Percentiles rank a stretch among this genome's conserved stretches.
Evolutionary conservation across 2,888 invertebrate genomes (phyloP).

Genomic region (Adelognathus sp.): DNA sequence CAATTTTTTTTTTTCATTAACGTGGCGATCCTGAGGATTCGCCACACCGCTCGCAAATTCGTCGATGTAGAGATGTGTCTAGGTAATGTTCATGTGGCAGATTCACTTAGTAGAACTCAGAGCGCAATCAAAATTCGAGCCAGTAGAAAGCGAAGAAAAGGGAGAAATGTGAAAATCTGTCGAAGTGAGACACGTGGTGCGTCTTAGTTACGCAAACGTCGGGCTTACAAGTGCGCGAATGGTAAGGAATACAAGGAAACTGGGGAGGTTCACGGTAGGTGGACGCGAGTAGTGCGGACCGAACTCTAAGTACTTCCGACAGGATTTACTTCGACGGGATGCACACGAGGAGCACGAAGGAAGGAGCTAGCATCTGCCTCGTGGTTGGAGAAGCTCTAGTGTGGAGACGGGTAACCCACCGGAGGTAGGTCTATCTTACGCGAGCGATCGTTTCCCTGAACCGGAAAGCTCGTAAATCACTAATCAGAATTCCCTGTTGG

Average conservation of each 20-base stretch:
- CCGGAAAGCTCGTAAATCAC: slow-evolving; percentile 77
- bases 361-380: slow-evolving; percentile 41
- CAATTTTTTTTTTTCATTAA: too few species aligned
- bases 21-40: too few species aligned
- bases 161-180: slow-evolving; percentile 20
- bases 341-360: slow-evolving; percentile 8
- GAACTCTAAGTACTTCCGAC: slow-evolving; percentile 78
- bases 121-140: slow-evolving; percentile 36
- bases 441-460: slow-evolving; percentile 60
- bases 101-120: slow-evolving; percentile 15
- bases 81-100: slow-evolving; percentile 17
- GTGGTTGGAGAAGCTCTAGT: slow-evolving; percentile 33
- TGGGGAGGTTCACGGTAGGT: slow-evolving; percentile 62
- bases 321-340: slow-evolving; percentile 72
- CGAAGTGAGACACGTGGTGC: slow-evolving; percentile 61
- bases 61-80: background rate
- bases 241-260: slow-evolving; percentile 13
- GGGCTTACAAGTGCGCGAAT: slow-evolving; percentile 46
- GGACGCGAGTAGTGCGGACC: slow-evolving; percentile 60
- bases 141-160: slow-evolving; percentile 58
- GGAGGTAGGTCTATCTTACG: slow-evolving; percentile 51
- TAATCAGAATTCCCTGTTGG: slow-evolving; percentile 75
- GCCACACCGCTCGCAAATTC: too few species aligned
- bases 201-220: slow-evolving; percentile 67
- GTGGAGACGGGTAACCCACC: slow-evolving; percentile 44